Percentiles rank a stretch among this genome's conserved stretches.
phyloP scores from a whole-genome alignment of 1,140 invertebrate species.

The Pogonomyrmex californicus region DNA sequence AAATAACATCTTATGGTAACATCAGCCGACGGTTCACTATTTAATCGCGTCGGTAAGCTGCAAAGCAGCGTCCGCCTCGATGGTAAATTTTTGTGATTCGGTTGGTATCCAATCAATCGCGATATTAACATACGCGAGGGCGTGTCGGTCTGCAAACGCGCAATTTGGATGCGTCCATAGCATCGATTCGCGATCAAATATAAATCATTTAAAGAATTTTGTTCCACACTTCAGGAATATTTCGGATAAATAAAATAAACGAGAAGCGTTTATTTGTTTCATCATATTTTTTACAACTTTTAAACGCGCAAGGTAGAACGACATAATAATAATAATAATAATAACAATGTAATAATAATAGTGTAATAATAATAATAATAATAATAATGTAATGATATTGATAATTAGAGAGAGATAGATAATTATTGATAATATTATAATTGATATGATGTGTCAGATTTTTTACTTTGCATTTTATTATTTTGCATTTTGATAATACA shows the following conservation, averaged over 20 bases:
- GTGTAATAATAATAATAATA: not conserved
- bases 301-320: not conserved
- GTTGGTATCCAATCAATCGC: not conserved
- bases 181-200: no score
- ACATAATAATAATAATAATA: not conserved
- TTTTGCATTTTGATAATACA: not conserved
- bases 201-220: not conserved
- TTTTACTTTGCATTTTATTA: not conserved
- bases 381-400: not conserved
- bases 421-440: slow-evolving; percentile 17
- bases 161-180: no score
- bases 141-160: not conserved
- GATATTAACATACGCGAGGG: not conserved
- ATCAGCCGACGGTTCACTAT: not conserved
- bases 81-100: not conserved
- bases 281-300: not conserved
- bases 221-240: not conserved
- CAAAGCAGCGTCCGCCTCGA: not conserved
- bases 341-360: not conserved
- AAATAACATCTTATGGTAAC: not conserved
- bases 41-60: not conserved
- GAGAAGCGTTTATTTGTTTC: not conserved
- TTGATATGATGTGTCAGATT: slow-evolving; percentile 16
- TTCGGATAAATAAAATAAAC: not conserved
- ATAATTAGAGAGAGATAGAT: not conserved